Percentiles rank a stretch among this genome's conserved stretches.
Evolutionary conservation across 2,113 vertebrate species (phyloP).

Genomic region (Phoenicopterus ruber): DNA sequence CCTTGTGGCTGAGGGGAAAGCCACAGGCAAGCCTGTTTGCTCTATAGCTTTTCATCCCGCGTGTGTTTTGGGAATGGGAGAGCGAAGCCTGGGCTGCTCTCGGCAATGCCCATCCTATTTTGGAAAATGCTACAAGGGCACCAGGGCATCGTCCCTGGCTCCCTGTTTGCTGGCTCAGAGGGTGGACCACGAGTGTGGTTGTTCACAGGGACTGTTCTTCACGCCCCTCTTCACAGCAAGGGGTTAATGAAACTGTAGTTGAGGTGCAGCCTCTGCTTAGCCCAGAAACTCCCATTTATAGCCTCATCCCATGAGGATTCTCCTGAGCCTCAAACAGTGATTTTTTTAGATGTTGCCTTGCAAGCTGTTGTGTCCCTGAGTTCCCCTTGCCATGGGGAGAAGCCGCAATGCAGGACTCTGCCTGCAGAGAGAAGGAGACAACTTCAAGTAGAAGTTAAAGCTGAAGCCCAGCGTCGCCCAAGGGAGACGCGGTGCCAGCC

Average conservation of each 20-base stretch:
- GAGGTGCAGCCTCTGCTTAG: not conserved
- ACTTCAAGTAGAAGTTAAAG: not conserved
- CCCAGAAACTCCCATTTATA: not conserved
- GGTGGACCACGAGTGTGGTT: rapidly evolving
- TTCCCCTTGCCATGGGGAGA: not conserved
- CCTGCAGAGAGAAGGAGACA: not conserved
- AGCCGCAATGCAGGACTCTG: not conserved
- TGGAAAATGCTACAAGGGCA: not conserved
- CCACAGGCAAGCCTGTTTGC: not conserved
- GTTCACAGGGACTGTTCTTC: not conserved
- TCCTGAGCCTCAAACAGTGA: not conserved
- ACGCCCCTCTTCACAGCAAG: not conserved
- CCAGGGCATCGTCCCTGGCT: not conserved
- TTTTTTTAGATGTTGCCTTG: not conserved
- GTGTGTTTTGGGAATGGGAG: not conserved
- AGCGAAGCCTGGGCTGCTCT: not conserved
- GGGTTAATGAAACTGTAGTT: not conserved
- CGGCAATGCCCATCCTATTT: not conserved
- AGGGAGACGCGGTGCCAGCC: rapidly evolving
- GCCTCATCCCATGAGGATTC: not conserved
- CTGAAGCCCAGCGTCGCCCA: not conserved
- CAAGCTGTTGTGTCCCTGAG: not conserved
- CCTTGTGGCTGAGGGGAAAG: constrained; percentile 33
- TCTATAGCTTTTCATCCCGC: not conserved
- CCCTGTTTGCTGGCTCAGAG: not conserved